phyloP scores from a whole-genome alignment of 2,113 vertebrate species.

The Leptosomus discolor region DNA sequence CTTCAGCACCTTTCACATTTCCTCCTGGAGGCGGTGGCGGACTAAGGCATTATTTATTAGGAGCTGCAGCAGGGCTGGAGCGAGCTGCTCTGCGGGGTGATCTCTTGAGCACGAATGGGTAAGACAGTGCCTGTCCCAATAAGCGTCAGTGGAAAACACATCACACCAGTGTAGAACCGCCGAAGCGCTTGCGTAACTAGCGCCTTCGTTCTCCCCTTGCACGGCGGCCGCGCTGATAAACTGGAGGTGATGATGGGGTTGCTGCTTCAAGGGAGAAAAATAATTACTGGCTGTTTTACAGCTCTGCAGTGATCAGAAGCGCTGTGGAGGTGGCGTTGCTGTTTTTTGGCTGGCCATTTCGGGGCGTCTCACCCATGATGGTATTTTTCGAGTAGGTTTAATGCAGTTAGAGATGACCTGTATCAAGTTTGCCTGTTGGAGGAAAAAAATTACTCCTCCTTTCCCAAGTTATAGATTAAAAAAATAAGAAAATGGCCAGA shows the following conservation, averaged over 20 bases:
- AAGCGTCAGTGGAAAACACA: neutral
- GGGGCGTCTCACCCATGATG: rapidly evolving
- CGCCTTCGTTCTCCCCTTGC: neutral
- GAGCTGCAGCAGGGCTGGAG: neutral
- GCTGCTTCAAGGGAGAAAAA: neutral
- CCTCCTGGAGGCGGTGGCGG: rapidly evolving
- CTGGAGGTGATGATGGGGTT: neutral
- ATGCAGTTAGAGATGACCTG: neutral
- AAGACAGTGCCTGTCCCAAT: neutral
- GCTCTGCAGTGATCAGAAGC: neutral
- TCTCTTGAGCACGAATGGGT: neutral
- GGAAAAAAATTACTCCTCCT: neutral
- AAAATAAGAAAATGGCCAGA: neutral
- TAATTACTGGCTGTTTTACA: neutral
- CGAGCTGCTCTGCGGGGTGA: neutral
- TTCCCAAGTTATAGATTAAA: neutral
- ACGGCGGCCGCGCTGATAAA: neutral
- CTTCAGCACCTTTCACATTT: rapidly evolving
- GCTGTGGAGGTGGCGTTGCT: neutral
- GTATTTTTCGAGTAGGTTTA: neutral
- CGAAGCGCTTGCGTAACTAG: neutral
- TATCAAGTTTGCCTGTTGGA: neutral
- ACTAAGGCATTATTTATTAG: neutral
- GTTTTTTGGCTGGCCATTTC: neutral
- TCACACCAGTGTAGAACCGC: neutral